Evolutionary conservation across 2,888 invertebrate species (phyloP).

Genomic region (Lypha dubia): DNA sequence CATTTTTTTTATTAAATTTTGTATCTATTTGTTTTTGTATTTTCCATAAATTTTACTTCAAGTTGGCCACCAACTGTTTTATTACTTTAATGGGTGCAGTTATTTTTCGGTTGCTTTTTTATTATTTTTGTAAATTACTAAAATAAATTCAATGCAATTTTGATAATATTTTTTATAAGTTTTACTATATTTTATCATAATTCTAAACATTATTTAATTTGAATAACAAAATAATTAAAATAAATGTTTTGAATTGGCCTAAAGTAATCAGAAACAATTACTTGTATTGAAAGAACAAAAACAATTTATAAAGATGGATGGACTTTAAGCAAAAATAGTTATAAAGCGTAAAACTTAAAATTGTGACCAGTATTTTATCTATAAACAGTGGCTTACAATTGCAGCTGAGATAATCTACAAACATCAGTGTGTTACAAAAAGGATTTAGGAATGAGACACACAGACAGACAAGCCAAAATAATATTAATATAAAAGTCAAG

Average conservation of each 20-base stretch:
- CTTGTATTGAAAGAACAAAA: constrained; percentile 1
- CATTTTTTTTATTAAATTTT: background rate
- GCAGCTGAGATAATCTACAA: constrained; percentile 58
- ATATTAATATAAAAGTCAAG: constrained; percentile 52
- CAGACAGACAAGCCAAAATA: constrained; percentile 37
- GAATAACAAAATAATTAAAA: constrained; percentile 68
- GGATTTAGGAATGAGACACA: constrained; percentile 13
- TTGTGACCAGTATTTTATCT: constrained; percentile 9
- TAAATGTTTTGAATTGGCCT: constrained; percentile 58
- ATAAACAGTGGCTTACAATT: constrained; percentile 60
- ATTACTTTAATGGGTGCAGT: constrained; percentile 65
- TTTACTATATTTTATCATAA: constrained; percentile 54
- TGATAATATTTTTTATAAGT: constrained; percentile 42
- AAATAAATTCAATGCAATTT: constrained; percentile 61
- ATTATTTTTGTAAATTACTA: constrained; percentile 50
- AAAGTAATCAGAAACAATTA: constrained; percentile 30
- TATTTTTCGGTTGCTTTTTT: constrained; percentile 16
- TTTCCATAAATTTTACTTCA: background rate
- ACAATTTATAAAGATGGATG: constrained; percentile 53
- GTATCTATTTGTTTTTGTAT: too few species aligned
- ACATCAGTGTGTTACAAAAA: constrained; percentile 25
- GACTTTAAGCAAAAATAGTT: constrained; percentile 29
- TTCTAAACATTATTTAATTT: constrained; percentile 42
- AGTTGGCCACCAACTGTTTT: constrained; percentile 33
- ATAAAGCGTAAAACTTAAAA: constrained; percentile 1